A percentile compares a stretch with the other conserved stretches of the same genome.
These are phyloP conservation scores for Hemibagrus wyckioides DNA, from an alignment of 2,113 vertebrate species.

Conservation along the genomic window DNA sequence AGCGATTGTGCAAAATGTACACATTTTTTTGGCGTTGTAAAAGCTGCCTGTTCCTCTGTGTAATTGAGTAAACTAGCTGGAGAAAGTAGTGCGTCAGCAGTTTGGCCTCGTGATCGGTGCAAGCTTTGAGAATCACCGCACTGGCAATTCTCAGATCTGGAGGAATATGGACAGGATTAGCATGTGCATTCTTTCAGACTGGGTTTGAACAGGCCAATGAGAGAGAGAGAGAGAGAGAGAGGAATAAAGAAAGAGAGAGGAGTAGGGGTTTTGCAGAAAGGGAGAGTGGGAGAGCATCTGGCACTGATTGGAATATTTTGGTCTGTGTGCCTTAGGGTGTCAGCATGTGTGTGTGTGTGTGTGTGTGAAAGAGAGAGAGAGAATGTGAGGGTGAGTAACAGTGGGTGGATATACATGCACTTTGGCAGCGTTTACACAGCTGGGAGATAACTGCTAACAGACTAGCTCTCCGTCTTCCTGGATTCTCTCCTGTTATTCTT, in stretches of 20 bases:
- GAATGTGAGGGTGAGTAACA: slow-evolving; percentile 18
- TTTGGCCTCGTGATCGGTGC: background rate
- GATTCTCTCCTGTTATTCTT: background rate
- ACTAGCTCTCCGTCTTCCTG: slow-evolving; percentile 18
- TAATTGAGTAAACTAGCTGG: background rate
- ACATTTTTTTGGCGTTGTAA: background rate
- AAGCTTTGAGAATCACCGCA: background rate
- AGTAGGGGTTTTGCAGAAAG: background rate
- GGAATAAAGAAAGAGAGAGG: background rate
- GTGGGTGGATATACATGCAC: slow-evolving; percentile 27
- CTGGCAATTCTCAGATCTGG: slow-evolving; percentile 11
- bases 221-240: background rate
- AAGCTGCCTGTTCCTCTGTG: background rate
- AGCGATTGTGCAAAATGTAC: background rate
- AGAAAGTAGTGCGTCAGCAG: slow-evolving; percentile 10
- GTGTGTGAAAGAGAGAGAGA: slow-evolving; percentile 7
- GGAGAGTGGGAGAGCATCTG: slow-evolving; percentile 37
- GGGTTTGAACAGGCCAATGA: background rate
- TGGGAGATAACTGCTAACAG: slow-evolving; percentile 51
- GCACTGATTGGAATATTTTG: slow-evolving; percentile 55
- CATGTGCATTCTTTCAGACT: background rate
- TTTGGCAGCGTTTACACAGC: slow-evolving; percentile 54
- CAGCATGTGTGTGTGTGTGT: slow-evolving; percentile 8
- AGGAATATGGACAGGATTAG: slow-evolving; percentile 27
- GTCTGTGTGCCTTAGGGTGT: slow-evolving; percentile 29